These are phyloP conservation scores for Percopsis transmontana DNA, from an alignment of 2,113 vertebrate genomes.

Conservation along the genomic window DNA sequence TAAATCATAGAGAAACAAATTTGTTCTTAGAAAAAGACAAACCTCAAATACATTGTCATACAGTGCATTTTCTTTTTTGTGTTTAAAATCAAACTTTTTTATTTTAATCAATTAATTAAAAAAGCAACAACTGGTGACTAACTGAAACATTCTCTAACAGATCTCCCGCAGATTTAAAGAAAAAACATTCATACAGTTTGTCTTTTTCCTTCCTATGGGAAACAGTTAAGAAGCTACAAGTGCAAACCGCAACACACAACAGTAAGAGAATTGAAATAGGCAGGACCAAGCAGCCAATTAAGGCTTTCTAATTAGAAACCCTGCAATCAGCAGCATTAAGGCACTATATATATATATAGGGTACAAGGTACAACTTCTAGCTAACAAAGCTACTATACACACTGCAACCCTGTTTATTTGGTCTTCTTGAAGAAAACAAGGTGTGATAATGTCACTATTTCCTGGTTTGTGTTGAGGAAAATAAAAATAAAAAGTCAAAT, in stretches of 20 bases:
- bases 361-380: background rate
- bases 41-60: constrained; percentile 9
- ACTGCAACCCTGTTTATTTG: constrained; percentile 26
- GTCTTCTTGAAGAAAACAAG: constrained; percentile 18
- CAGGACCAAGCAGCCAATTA: background rate
- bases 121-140: too few relatives aligned
- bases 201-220: background rate
- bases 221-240: constrained; percentile 2
- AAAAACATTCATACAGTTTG: too few relatives aligned
- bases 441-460: constrained; percentile 6
- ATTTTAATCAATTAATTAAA: too few relatives aligned
- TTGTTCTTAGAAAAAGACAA: background rate
- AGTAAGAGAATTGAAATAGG: background rate
- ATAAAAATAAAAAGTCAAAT: background rate
- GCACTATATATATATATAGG: constrained; percentile 42
- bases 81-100: background rate
- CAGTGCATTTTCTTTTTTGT: constrained; percentile 2
- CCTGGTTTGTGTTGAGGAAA: background rate
- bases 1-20: background rate
- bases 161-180: too few relatives aligned
- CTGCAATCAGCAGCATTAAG: constrained; percentile 39
- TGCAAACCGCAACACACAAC: constrained; percentile 9
- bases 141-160: too few relatives aligned
- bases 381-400: background rate
- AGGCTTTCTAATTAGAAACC: background rate